phyloP scores from a whole-genome alignment of 2,797 vertebrate species.

The Spinibarbus caldwelli region DNA sequence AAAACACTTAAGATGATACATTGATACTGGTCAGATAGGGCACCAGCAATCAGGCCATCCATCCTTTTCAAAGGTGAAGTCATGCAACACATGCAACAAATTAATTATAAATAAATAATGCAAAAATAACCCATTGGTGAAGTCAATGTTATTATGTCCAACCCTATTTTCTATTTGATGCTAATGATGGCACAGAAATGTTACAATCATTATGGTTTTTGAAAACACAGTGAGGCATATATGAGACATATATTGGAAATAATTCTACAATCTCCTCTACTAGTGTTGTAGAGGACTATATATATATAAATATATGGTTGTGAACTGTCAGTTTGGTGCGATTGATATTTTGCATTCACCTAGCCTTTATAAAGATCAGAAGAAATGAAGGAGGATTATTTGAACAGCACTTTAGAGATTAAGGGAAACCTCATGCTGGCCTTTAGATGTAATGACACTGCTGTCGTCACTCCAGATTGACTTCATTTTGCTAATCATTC shows the following conservation, averaged over 20 bases:
- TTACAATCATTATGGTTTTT: background rate
- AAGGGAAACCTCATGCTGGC: slow-evolving; percentile 30
- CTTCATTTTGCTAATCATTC: slow-evolving; percentile 42
- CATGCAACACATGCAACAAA: background rate
- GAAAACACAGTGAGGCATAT: background rate
- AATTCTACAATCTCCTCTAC: background rate
- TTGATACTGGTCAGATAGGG: background rate
- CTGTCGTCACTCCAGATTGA: slow-evolving; percentile 36
- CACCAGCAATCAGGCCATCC: background rate
- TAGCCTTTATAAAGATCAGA: slow-evolving; percentile 26
- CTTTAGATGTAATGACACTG: slow-evolving; percentile 33
- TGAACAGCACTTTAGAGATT: slow-evolving; percentile 19
- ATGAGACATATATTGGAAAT: background rate
- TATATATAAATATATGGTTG: background rate
- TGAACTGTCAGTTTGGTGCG: background rate
- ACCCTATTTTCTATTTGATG: too few relatives aligned
- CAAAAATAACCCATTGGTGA: background rate
- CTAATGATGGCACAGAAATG: background rate
- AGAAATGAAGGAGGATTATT: slow-evolving; percentile 20
- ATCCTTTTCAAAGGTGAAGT: background rate
- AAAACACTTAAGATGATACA: background rate
- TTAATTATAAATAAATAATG: background rate
- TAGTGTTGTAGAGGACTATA: background rate
- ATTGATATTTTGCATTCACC: background rate
- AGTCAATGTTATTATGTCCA: background rate